A percentile compares a stretch with the other conserved stretches of the same genome.
phyloP scores from a whole-genome alignment of 2,888 invertebrate species.

The Calameuta pallipes region DNA sequence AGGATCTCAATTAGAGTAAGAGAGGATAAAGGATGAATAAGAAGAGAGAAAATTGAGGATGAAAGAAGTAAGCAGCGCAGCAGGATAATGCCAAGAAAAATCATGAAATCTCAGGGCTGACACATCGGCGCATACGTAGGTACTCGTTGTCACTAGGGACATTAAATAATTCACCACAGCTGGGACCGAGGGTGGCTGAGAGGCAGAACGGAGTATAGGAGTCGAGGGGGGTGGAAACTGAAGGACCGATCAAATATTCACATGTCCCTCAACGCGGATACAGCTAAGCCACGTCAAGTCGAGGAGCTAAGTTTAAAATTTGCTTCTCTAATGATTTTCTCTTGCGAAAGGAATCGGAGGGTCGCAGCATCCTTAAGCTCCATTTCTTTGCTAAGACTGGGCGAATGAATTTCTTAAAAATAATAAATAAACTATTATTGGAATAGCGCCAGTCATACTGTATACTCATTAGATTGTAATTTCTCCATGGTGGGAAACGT shows the following conservation, averaged over 20 bases:
- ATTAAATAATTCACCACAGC: conserved; percentile 65
- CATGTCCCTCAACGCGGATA: conserved; percentile 58
- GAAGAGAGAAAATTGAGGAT: not conserved
- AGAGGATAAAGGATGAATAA: not conserved
- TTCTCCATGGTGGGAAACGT: not conserved
- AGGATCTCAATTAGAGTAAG: not conserved
- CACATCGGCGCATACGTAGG: conserved; percentile 48
- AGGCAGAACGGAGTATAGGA: conserved; percentile 31
- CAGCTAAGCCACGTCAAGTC: conserved; percentile 22
- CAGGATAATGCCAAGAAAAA: conserved; percentile 31
- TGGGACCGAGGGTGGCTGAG: conserved; percentile 56
- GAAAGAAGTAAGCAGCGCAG: not conserved
- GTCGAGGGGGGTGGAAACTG: conserved; percentile 45
- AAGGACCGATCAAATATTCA: conserved; percentile 65
- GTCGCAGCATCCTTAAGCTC: not conserved
- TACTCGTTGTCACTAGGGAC: conserved; percentile 57
- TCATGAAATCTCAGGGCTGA: conserved; percentile 48
- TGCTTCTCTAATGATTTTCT: conserved; percentile 15
- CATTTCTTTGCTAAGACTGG: not conserved
- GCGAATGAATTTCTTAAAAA: not conserved
- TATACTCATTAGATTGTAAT: not conserved
- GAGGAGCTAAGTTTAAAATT: conserved; percentile 16
- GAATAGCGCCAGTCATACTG: not conserved
- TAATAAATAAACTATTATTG: not conserved
- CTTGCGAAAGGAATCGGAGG: not conserved